A percentile compares a stretch with the other conserved stretches of the same genome.
Conservation (phyloP, 2,113 vertebrate genomes). For the Riparia riparia region DNA sequence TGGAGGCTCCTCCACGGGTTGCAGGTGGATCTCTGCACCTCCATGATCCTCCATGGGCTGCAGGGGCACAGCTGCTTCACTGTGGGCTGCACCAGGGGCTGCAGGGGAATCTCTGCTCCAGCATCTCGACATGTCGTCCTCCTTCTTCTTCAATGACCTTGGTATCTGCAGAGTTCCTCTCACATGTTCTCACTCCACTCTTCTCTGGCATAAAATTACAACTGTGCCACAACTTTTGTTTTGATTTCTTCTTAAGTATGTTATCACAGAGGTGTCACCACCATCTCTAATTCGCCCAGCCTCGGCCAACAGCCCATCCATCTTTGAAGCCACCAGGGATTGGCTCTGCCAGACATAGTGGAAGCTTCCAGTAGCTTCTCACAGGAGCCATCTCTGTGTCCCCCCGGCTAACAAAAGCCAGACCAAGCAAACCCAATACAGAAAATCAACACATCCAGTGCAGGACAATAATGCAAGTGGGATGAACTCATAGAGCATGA, state of each 20-base stretch:
- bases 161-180: not conserved
- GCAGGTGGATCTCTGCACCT: not conserved
- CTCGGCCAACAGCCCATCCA: rapidly evolving
- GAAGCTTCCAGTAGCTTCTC: not conserved
- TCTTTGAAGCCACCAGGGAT: not conserved
- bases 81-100: not conserved
- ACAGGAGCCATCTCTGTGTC: not conserved
- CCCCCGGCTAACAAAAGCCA: not conserved
- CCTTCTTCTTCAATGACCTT: not conserved
- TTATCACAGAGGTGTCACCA: not conserved
- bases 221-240: not conserved
- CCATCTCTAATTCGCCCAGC: not conserved
- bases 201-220: not conserved
- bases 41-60: not conserved
- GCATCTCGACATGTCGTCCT: too few species aligned
- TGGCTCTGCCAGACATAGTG: not conserved
- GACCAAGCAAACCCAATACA: not conserved
- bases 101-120: not conserved
- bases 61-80: not conserved
- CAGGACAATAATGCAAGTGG: not conserved
- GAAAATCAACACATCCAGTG: not conserved
- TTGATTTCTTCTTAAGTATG: not conserved
- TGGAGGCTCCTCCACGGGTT: not conserved
- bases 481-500: not conserved
- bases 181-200: not conserved